Conservation (phyloP, 2,888 invertebrate genomes). For the Euclidia mi region DNA sequence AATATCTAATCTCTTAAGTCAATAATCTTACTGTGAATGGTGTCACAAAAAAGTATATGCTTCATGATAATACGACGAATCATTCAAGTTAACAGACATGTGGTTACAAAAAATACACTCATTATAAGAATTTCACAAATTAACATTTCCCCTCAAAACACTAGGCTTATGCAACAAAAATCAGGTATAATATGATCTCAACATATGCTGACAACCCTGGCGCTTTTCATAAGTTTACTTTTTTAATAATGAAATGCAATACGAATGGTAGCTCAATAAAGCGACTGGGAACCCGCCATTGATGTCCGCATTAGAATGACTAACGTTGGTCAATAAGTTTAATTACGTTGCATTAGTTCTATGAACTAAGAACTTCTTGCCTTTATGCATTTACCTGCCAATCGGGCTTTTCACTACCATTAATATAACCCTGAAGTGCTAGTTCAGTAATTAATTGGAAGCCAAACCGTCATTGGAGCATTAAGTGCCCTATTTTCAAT, state of each 20-base stretch:
- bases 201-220: slow-evolving; percentile 55
- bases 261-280: slow-evolving; percentile 80
- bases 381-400: slow-evolving; percentile 49
- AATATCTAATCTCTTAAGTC: no score
- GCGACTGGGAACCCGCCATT: slow-evolving; percentile 74
- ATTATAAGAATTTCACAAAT: no score
- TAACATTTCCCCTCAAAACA: no score
- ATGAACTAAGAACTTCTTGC: slow-evolving; percentile 46
- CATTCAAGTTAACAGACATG: no score
- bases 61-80: no score
- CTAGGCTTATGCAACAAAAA: no score
- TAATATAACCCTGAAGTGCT: slow-evolving; percentile 13
- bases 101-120: no score
- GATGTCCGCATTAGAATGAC: slow-evolving; percentile 82
- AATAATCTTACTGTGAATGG: no score
- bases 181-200: neutral
- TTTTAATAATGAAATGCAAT: slow-evolving; percentile 83
- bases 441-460: slow-evolving; percentile 27
- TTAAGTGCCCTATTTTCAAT: neutral
- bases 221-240: slow-evolving; percentile 72
- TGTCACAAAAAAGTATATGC: no score
- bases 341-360: slow-evolving; percentile 68
- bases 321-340: slow-evolving; percentile 79
- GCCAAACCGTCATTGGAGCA: slow-evolving; percentile 5
- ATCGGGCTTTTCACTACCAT: slow-evolving; percentile 29